Percentiles rank a stretch among this genome's conserved stretches.
Conservation (phyloP, 2,888 invertebrate genomes). For the Lasius fuliginosus region DNA sequence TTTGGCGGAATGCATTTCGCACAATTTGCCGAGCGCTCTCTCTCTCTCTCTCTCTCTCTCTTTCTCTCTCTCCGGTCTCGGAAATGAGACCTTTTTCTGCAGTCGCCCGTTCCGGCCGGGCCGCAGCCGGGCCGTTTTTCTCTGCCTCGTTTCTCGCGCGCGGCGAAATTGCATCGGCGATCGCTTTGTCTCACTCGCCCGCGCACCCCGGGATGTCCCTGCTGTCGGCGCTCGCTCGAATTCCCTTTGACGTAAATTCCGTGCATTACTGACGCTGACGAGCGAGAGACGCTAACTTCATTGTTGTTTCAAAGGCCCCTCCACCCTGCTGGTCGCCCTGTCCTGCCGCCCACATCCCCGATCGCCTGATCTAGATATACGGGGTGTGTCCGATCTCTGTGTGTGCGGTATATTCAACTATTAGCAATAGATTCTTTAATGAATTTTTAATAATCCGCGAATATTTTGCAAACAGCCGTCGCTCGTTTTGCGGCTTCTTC, state of each 20-base stretch:
- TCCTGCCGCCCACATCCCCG: conserved; percentile 64
- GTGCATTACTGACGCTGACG: conserved; percentile 84
- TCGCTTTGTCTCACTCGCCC: conserved; percentile 47
- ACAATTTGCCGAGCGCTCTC: conserved; percentile 37
- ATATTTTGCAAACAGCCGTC: background rate
- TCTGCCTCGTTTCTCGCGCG: conserved; percentile 30
- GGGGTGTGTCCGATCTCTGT: conserved; percentile 38
- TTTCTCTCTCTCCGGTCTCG: conserved; percentile 47
- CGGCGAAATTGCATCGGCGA: conserved; percentile 55
- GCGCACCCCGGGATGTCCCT: conserved; percentile 53
- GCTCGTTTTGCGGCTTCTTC: background rate
- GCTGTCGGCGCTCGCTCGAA: conserved; percentile 70
- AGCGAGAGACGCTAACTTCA: conserved; percentile 83
- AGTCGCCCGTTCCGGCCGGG: conserved; percentile 11
- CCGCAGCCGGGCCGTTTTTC: conserved; percentile 38
- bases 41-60: conserved; percentile 19
- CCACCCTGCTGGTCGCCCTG: conserved; percentile 63
- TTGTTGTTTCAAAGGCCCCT: conserved; percentile 84
- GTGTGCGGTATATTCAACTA: conserved; percentile 4
- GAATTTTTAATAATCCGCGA: conserved; percentile 16
- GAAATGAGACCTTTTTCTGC: conserved; percentile 29
- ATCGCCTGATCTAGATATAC: conserved; percentile 30
- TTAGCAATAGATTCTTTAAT: conserved; percentile 24
- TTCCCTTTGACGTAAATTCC: conserved; percentile 84
- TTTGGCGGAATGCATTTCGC: conserved; percentile 29